Percentiles rank a stretch among this genome's conserved stretches.
These are phyloP conservation scores for Schizopygopsis pylzovi DNA, from an alignment of 2,797 vertebrate species.

Conservation along the genomic window DNA sequence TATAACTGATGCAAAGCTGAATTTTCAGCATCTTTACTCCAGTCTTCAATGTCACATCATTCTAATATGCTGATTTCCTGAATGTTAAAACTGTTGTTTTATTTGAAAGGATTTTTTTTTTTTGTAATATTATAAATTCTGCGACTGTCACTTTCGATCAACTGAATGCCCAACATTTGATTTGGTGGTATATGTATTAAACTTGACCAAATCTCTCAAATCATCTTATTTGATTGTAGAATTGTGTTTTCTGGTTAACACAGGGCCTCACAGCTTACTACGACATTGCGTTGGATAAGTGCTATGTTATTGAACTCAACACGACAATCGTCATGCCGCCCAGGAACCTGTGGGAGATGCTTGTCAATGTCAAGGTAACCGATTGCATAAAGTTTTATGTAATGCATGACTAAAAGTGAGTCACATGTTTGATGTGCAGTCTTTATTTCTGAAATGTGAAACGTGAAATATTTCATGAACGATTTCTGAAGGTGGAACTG, in stretches of 20 bases:
- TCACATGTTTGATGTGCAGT: not conserved
- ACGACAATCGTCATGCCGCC: slow-evolving; percentile 91
- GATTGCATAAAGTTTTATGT: not conserved
- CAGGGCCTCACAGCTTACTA: slow-evolving; percentile 94
- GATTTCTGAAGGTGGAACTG: not conserved
- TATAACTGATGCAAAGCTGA: not conserved
- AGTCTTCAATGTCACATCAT: not conserved
- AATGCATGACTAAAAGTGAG: not conserved
- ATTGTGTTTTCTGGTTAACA: not conserved
- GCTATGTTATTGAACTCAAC: slow-evolving; percentile 94
- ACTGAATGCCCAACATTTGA: not conserved
- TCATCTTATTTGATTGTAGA: not conserved
- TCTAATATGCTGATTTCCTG: not conserved
- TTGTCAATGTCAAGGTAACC: slow-evolving; percentile 90
- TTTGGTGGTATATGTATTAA: not conserved
- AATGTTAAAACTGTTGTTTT: not conserved
- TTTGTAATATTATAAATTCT: not conserved
- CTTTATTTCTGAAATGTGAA: not conserved
- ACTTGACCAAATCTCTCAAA: not conserved
- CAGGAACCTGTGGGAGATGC: slow-evolving; percentile 92
- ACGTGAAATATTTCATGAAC: not conserved
- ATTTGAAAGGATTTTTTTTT: not conserved
- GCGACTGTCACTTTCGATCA: not conserved
- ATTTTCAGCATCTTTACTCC: not conserved
- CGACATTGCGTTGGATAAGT: slow-evolving; percentile 91